phyloP scores from a whole-genome alignment of 2,797 vertebrate species.

The Eleutherodactylus coqui region DNA sequence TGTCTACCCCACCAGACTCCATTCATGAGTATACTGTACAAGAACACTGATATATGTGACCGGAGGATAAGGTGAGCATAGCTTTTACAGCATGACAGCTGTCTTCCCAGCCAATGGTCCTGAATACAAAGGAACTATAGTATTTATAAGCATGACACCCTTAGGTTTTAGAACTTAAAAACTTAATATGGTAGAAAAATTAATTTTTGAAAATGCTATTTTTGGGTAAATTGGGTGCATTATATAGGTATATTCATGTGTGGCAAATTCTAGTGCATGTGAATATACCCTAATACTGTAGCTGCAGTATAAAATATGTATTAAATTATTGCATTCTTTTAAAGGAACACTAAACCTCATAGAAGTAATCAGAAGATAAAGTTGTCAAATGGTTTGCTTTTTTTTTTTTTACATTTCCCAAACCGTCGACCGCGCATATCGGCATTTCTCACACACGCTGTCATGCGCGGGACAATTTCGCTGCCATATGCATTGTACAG shows the following conservation, averaged over 20 bases:
- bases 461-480: no score
- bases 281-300: no score
- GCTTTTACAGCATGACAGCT: slow-evolving; percentile 37
- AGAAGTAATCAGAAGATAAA: no score
- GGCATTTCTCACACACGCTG: no score
- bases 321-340: no score
- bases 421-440: no score
- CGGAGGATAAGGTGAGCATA: slow-evolving; percentile 38
- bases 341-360: no score
- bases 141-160: background rate
- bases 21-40: slow-evolving; percentile 53
- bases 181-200: background rate
- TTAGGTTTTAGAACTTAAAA: background rate
- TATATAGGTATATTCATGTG: background rate
- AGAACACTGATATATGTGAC: slow-evolving; percentile 40
- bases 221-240: background rate
- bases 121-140: slow-evolving; percentile 10
- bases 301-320: no score
- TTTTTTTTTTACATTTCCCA: no score
- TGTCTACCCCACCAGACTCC: slow-evolving; percentile 55
- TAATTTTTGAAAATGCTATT: background rate
- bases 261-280: background rate
- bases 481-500: no score
- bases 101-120: slow-evolving; percentile 13
- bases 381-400: no score